Evolutionary conservation across 2,113 vertebrate genomes (phyloP).

Genomic region (Glaucomys volans): DNA sequence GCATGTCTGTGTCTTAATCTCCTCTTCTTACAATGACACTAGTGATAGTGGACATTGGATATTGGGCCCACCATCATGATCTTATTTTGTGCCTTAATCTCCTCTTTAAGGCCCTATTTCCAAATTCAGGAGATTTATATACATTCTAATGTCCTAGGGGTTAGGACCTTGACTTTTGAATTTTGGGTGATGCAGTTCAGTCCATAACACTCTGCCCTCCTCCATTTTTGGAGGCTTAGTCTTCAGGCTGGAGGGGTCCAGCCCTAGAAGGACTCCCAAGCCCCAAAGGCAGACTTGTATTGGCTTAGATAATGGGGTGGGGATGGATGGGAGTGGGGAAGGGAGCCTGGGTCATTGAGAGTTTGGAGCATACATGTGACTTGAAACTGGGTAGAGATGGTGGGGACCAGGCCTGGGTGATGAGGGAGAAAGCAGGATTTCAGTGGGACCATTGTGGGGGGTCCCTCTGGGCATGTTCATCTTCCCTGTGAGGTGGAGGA

Average conservation of each 20-base stretch:
- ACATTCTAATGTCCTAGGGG: not conserved
- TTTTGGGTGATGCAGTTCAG: not conserved
- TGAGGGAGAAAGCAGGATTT: not conserved
- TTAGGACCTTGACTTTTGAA: not conserved
- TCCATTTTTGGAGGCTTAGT: not conserved
- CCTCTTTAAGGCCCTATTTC: not conserved
- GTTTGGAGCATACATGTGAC: not conserved
- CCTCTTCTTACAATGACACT: not conserved
- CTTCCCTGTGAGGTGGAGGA: not conserved
- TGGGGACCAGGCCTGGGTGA: accelerated
- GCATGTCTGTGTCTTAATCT: not conserved
- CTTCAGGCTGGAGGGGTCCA: not conserved
- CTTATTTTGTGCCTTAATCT: not conserved
- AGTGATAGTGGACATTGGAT: not conserved
- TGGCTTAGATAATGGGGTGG: no score
- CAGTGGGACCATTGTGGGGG: no score
- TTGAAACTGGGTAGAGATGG: not conserved
- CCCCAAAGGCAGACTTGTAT: not conserved
- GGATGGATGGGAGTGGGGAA: accelerated
- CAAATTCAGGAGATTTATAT: not conserved
- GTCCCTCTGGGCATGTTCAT: not conserved
- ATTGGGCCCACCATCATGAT: not conserved
- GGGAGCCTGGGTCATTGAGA: no score
- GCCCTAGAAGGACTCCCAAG: not conserved
- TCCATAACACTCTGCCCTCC: not conserved